Percentiles rank a stretch among this genome's conserved stretches.
Conservation (phyloP, 1,140 invertebrate species). For the Holotrichia oblita region DNA sequence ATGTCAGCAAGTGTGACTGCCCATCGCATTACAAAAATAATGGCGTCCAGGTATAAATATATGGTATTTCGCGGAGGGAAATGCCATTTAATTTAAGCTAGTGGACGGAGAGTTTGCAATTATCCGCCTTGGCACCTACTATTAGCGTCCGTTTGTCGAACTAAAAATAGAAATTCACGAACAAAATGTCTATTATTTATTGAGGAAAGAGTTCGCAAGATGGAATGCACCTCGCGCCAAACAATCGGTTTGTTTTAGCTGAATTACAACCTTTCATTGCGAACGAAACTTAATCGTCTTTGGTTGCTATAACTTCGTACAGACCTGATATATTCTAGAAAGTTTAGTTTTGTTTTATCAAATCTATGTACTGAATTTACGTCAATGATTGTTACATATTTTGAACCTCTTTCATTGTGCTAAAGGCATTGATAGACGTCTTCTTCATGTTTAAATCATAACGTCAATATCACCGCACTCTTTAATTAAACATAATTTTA, state of each 20-base stretch:
- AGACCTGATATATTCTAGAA: not conserved
- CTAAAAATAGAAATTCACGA: conserved; percentile 32
- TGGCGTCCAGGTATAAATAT: conserved; percentile 36
- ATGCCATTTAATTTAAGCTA: conserved; percentile 37
- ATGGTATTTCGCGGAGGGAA: conserved; percentile 34
- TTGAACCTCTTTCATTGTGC: no score
- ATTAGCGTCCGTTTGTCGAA: conserved; percentile 34
- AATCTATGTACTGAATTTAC: no score
- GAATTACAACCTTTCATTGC: conserved; percentile 18
- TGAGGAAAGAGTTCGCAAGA: conserved; percentile 19
- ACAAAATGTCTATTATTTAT: conserved; percentile 37
- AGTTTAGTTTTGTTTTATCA: no score
- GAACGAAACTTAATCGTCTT: conserved; percentile 1
- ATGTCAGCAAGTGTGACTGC: conserved; percentile 38
- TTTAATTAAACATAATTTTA: not conserved
- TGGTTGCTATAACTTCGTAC: not conserved
- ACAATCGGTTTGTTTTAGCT: conserved; percentile 24
- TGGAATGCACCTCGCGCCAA: conserved; percentile 1
- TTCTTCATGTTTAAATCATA: not conserved
- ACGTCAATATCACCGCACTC: not conserved
- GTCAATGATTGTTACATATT: no score
- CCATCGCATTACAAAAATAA: conserved; percentile 38
- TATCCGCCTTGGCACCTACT: conserved; percentile 33
- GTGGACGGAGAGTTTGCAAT: not conserved
- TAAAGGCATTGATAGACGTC: no score